Evolutionary conservation across 2,797 vertebrate species (phyloP).

Genomic region (Spondyliosoma cantharus): DNA sequence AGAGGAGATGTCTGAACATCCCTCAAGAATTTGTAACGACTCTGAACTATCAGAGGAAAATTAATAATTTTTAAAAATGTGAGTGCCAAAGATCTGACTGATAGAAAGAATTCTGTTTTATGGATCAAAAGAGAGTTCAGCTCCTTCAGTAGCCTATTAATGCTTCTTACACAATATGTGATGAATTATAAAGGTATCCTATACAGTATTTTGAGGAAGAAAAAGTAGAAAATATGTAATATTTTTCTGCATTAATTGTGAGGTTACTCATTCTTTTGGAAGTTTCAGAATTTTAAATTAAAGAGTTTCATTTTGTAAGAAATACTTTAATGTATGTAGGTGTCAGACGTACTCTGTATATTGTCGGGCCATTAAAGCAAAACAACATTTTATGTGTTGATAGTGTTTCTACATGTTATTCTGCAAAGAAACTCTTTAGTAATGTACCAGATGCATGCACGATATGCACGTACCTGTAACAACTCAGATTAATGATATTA

Average conservation of each 20-base stretch:
- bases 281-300: neutral
- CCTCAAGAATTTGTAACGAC: constrained; percentile 31
- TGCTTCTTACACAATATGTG: constrained; percentile 14
- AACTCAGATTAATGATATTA: neutral
- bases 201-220: too few relatives aligned
- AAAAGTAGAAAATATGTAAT: neutral
- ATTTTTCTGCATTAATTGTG: neutral
- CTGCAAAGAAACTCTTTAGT: constrained; percentile 1
- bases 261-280: neutral
- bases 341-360: neutral
- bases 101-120: constrained; percentile 47
- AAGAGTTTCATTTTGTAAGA: neutral
- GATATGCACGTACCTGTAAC: neutral
- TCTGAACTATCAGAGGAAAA: constrained; percentile 33
- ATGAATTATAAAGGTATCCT: neutral
- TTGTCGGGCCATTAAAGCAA: neutral
- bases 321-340: neutral
- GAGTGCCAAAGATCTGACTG: constrained; percentile 34
- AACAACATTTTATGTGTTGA: neutral
- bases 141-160: constrained; percentile 18
- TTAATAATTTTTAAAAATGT: constrained; percentile 55
- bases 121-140: constrained; percentile 26
- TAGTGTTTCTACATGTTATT: neutral
- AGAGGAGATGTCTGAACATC: constrained; percentile 24
- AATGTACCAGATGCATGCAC: neutral